Conservation (phyloP, 2,113 vertebrate genomes). For the Equus quagga region DNA sequence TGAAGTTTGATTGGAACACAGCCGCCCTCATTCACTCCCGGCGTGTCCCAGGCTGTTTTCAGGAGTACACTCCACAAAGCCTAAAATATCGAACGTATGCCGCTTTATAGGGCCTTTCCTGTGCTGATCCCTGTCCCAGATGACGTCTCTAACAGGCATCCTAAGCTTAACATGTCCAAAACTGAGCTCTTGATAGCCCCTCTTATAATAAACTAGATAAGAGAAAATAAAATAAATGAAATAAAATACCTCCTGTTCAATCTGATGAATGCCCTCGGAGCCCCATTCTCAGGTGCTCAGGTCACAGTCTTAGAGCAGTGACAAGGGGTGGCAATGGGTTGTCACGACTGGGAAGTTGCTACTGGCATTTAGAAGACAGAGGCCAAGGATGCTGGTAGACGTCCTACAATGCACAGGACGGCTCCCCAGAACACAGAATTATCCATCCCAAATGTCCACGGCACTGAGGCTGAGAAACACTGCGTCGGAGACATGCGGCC, state of each 20-base stretch:
- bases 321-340: not conserved
- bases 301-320: not conserved
- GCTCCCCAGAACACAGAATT: not conserved
- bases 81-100: not conserved
- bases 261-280: not conserved
- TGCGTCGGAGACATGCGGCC: not conserved
- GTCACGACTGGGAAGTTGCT: not conserved
- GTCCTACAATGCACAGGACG: not conserved
- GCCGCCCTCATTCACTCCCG: not conserved
- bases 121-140: not conserved
- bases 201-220: not conserved
- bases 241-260: not conserved
- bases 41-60: not conserved
- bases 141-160: not conserved
- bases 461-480: not conserved
- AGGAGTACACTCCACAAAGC: not conserved
- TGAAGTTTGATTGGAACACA: not conserved
- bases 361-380: not conserved
- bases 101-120: fast-evolving
- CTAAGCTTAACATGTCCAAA: not conserved
- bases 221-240: not conserved
- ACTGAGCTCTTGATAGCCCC: not conserved
- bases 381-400: not conserved
- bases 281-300: not conserved
- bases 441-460: not conserved